Evolutionary conservation across 2,888 invertebrate genomes (phyloP).

Genomic region (Cataglyphis altisquamis): DNA sequence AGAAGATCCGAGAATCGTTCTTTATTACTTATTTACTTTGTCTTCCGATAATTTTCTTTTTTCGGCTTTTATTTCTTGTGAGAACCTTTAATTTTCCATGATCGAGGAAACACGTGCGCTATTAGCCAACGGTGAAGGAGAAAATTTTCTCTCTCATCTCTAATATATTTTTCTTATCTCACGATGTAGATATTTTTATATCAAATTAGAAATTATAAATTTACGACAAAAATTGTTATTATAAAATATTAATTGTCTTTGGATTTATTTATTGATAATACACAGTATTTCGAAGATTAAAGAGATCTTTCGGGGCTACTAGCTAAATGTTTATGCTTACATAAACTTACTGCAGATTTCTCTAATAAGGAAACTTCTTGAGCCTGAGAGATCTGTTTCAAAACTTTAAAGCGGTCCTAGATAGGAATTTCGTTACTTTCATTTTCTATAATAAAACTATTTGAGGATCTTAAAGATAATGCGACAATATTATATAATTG

Average conservation of each 20-base stretch:
- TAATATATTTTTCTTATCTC: background rate
- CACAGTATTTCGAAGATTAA: background rate
- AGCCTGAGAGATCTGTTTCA: background rate
- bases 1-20: background rate
- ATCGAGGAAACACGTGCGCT: background rate
- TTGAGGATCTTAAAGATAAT: background rate
- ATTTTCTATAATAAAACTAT: background rate
- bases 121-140: conserved; percentile 4
- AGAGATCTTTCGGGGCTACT: background rate
- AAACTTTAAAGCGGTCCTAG: background rate
- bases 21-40: conserved; percentile 24
- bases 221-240: background rate
- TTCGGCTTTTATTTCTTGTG: background rate
- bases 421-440: conserved; percentile 35
- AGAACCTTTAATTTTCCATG: conserved; percentile 12
- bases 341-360: conserved; percentile 22
- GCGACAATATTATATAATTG: background rate
- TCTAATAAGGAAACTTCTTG: conserved; percentile 36
- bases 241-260: background rate
- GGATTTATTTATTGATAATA: background rate
- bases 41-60: background rate
- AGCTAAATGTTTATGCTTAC: background rate
- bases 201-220: conserved; percentile 11
- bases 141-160: background rate
- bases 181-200: background rate